Conservation (phyloP, 2,797 vertebrate genomes). For the Hyperoplus immaculatus region DNA sequence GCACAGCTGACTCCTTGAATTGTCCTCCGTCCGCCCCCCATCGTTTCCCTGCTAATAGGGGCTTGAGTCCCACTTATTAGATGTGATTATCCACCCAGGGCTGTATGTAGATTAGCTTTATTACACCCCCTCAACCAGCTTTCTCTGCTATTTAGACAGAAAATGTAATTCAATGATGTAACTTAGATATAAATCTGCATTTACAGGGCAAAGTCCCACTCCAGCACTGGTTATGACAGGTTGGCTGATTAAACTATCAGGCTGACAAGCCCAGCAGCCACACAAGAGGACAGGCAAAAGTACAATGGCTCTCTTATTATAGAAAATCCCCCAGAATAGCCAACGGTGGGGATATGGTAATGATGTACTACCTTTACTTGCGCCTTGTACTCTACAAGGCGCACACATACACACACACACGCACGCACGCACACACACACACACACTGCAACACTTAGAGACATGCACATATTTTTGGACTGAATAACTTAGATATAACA, state of each 20-base stretch:
- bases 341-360: constrained; percentile 83
- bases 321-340: constrained; percentile 81
- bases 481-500: constrained; percentile 40
- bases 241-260: constrained; percentile 83
- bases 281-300: constrained; percentile 80
- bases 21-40: constrained; percentile 78
- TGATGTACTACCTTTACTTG: constrained; percentile 74
- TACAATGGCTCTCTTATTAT: constrained; percentile 80
- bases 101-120: constrained; percentile 84
- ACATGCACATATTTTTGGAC: constrained; percentile 42
- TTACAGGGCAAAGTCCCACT: constrained; percentile 81
- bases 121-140: constrained; percentile 78
- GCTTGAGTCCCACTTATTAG: constrained; percentile 83
- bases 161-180: constrained; percentile 86
- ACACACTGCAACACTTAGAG: constrained; percentile 32
- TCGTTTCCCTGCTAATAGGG: constrained; percentile 79
- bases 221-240: constrained; percentile 78
- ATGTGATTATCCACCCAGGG: constrained; percentile 85
- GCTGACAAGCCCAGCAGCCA: constrained; percentile 82
- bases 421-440: neutral
- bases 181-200: constrained; percentile 85
- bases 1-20: constrained; percentile 82
- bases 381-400: no score
- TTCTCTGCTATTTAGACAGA: constrained; percentile 82
- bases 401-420: neutral